phyloP scores from a whole-genome alignment of 2,113 vertebrate genomes.

The Aix galericulata region DNA sequence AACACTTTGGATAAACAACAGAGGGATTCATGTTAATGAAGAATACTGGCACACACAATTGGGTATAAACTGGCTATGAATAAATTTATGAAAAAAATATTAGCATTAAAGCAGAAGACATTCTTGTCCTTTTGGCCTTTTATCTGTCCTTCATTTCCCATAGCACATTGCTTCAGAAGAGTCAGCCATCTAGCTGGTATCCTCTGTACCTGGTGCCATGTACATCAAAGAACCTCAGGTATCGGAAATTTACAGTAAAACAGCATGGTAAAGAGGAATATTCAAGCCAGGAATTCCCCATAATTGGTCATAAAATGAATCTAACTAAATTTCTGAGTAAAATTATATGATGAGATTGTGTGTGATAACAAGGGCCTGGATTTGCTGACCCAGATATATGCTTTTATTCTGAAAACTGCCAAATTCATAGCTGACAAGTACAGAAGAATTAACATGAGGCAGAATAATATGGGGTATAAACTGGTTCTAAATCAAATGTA shows the following conservation, averaged over 20 bases:
- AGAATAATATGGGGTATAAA: background rate
- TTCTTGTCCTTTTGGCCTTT: too few species aligned
- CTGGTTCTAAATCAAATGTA: background rate
- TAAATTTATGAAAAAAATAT: background rate
- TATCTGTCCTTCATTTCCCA: background rate
- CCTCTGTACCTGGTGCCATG: background rate
- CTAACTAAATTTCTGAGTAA: background rate
- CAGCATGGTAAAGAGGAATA: background rate
- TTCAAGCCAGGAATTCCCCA: background rate
- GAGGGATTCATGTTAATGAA: background rate
- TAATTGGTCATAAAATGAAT: background rate
- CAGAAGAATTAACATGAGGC: background rate
- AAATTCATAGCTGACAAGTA: background rate
- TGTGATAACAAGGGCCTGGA: background rate
- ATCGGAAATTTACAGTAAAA: background rate
- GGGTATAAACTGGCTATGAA: background rate
- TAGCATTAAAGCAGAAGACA: background rate
- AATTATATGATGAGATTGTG: background rate
- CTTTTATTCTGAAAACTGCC: background rate
- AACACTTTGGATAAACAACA: background rate
- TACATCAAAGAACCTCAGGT: background rate
- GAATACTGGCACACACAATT: background rate
- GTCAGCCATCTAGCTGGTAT: background rate
- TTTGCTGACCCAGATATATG: background rate
- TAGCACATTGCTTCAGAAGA: background rate